phyloP scores from a whole-genome alignment of 2,113 vertebrate species.

The Datnioides undecimradiatus region DNA sequence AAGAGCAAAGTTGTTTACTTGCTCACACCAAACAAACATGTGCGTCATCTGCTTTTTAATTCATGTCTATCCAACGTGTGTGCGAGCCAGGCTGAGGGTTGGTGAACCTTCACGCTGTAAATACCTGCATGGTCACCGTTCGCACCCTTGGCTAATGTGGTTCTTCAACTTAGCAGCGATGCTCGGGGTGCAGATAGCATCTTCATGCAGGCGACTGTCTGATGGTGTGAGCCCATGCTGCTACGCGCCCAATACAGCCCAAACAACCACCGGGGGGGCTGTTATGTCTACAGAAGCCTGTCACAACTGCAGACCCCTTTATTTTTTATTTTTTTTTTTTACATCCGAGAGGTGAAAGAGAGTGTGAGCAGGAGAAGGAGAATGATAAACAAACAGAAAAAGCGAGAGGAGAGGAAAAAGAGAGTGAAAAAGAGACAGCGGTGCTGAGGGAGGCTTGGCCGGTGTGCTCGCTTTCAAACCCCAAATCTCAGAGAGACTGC shows the following conservation, averaged over 20 bases:
- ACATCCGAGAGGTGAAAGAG: slow-evolving; percentile 62
- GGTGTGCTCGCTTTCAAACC: slow-evolving; percentile 55
- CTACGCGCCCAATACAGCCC: slow-evolving; percentile 51
- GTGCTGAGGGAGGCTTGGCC: slow-evolving; percentile 62
- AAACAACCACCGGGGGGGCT: slow-evolving; percentile 70
- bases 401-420: slow-evolving; percentile 48
- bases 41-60: slow-evolving; percentile 32
- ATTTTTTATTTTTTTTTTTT: slow-evolving; percentile 72
- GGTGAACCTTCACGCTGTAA: slow-evolving; percentile 46
- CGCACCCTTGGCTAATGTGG: slow-evolving; percentile 44
- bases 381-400: slow-evolving; percentile 67
- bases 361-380: slow-evolving; percentile 52
- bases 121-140: slow-evolving; percentile 69
- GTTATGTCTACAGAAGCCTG: slow-evolving; percentile 69
- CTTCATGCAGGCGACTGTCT: slow-evolving; percentile 74
- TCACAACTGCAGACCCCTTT: slow-evolving; percentile 59
- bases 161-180: slow-evolving; percentile 48
- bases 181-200: slow-evolving; percentile 70
- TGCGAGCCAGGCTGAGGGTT: slow-evolving; percentile 38
- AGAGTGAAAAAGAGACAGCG: slow-evolving; percentile 65
- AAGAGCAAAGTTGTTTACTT: slow-evolving; percentile 17
- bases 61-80: slow-evolving; percentile 26
- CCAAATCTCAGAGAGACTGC: slow-evolving; percentile 67
- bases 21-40: slow-evolving; percentile 21
- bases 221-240: slow-evolving; percentile 57